Base-by-base conservation (phyloP, 2,797 vertebrate species). In the Mormyrops attenuatus region DNA sequence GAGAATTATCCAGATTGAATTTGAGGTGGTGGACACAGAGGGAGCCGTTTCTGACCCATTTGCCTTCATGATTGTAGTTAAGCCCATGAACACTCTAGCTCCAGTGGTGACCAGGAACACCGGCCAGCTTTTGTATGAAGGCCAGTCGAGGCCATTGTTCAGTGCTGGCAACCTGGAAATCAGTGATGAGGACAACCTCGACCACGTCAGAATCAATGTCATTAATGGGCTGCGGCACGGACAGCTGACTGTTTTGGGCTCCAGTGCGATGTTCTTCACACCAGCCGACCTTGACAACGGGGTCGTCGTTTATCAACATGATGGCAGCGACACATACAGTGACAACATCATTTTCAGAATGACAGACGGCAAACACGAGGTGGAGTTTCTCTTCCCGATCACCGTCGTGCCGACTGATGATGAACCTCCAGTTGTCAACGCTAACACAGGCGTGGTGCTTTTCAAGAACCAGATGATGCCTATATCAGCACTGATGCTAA, bases 321-420 rank as follows among this genome's bases (percentile, higher is more conserved):
- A 98, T 0, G 97, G 97, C 52, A 97, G 94, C 0, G 98, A 99
- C 85, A 98, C 97, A 0, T 97, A 98, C 0, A 98, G 97, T 2
- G 98, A 99, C 95, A 99, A 99, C 93, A 95, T 99, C 1, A 95
- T 99, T 49, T 96, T 99, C 88, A 96, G 96, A 50, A 97, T 99
- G 96, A 96, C 96, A 1, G 98, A 99, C 1, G 98, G 97, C 13
- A 95, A 94, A 89, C 96, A 99, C 52, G 95, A 95, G 0, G 98
- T 99, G 0, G 97, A 98, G 90, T 99, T 99, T 91, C 96, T 99
- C 55, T 99, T 99, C 77, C 98, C 98, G 1, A 96, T 99, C 50
- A 99, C 98, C 0, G 91, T 99, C 0, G 97, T 99, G 60, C 97
- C 98, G 50, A 97, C 96, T 2, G 98, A 99, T 63, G 98, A 99